Percentiles rank a stretch among this genome's conserved stretches.
Evolutionary conservation across 2,113 vertebrate species (phyloP).

Genomic region (Sylvietta virens): DNA sequence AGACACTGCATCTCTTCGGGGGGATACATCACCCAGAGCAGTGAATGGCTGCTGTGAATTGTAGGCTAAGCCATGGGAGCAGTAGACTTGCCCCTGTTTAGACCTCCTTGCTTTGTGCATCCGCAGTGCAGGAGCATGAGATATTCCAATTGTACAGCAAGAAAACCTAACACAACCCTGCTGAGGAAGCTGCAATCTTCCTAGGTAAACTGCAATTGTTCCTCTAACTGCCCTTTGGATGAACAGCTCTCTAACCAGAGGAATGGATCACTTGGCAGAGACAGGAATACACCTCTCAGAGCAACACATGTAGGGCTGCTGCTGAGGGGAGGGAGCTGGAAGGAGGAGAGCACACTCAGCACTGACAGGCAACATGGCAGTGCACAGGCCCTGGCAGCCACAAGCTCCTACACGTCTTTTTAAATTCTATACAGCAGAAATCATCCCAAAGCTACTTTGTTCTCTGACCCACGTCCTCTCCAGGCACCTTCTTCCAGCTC

Average conservation of each 20-base stretch:
- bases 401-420: accelerated
- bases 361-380: not conserved
- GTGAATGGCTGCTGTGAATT: not conserved
- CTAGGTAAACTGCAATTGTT: not conserved
- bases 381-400: not conserved
- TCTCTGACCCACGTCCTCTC: not conserved
- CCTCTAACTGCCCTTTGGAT: not conserved
- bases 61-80: not conserved
- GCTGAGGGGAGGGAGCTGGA: not conserved
- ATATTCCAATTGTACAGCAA: not conserved
- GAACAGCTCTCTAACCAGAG: not conserved
- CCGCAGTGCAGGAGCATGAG: not conserved
- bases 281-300: not conserved
- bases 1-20: not conserved
- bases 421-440: not conserved
- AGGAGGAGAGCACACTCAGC: not conserved
- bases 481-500: not conserved
- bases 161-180: not conserved
- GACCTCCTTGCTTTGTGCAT: not conserved
- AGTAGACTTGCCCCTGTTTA: not conserved
- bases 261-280: not conserved
- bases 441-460: not conserved
- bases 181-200: not conserved
- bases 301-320: not conserved
- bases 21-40: not conserved